Evolutionary conservation across 2,797 vertebrate species (phyloP), one percentile per base, ranked within the genome.

Genomic region (Poecilia wingei): DNA sequence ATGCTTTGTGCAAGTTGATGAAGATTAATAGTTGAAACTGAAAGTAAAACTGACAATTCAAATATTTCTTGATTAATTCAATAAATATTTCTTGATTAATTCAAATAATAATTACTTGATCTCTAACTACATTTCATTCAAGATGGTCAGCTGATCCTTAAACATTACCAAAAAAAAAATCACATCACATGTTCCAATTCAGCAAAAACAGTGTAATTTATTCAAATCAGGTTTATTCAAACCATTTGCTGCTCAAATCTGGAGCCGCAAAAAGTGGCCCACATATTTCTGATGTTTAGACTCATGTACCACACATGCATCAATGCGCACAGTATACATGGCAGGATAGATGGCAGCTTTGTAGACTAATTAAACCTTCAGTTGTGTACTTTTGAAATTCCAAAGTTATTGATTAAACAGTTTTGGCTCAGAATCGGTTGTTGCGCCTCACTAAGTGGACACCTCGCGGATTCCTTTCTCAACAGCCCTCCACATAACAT

Each of bases 401-500:
- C 49, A 76, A 72, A 53, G 31, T 46, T 77, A 51, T 6, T 78
- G 5, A 49, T 33, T 70, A 16, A 79, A 57, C 25, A 36, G 81
- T 55, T 36, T 20, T 14, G 13, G 13, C 80, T 64, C 70, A 68
- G 77, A 80, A 73, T 80, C 36, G 66, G 77, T 79, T 80, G 45
- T 71, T 74, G 18, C 69, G 39, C 46, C 70, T 45, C 20, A 75
- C 39, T 25, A 39, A 76, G 59, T 70, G 36, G 28, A 79, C 41
- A 79, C 64, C 59, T 68, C 75, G n/a, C 85, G 57, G 74, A 75
- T 28, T 75, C 57, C 73, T 64, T 64, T 68, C 53, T 53, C 69
- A 72, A 59, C 80, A 33, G 10, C 7, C 66, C 45, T 82, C 18
- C 76, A 53, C 76, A 78, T 69, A 69, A 25, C 78, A 86, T 64